Percentiles rank a stretch among this genome's conserved stretches.
Evolutionary conservation across 2,888 invertebrate genomes (phyloP).

Genomic region (Creontiades dilutus): DNA sequence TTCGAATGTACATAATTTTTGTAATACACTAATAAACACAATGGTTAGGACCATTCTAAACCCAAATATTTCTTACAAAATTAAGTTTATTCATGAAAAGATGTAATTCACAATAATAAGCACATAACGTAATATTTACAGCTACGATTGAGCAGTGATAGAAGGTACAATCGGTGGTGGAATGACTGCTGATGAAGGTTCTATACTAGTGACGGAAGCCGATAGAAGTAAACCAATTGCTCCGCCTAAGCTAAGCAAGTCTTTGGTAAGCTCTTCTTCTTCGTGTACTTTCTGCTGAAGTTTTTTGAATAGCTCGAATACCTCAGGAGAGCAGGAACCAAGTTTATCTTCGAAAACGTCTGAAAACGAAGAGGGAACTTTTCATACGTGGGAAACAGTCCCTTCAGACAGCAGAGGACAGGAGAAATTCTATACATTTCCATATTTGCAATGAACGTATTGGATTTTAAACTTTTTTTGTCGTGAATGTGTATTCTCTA

Average conservation of each 20-base stretch:
- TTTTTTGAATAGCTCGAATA: constrained; percentile 82
- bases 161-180: constrained; percentile 63
- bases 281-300: constrained; percentile 83
- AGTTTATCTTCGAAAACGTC: constrained; percentile 85
- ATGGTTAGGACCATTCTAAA: no score
- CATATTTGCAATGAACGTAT: no score
- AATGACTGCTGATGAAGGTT: constrained; percentile 22
- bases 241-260: constrained; percentile 85
- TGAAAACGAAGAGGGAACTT: constrained; percentile 74
- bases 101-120: background rate
- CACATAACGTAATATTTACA: background rate
- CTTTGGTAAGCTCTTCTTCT: constrained; percentile 85
- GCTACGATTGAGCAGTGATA: constrained; percentile 24
- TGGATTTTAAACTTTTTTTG: no score
- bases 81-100: background rate
- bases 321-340: constrained; percentile 82
- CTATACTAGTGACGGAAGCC: constrained; percentile 79
- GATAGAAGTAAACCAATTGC: constrained; percentile 84
- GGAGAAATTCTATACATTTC: no score
- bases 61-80: no score
- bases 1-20: no score
- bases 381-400: no score
- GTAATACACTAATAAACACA: no score
- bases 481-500: no score
- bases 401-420: no score